phyloP scores from a whole-genome alignment of 2,888 invertebrate genomes.

The Arenicola marina region DNA sequence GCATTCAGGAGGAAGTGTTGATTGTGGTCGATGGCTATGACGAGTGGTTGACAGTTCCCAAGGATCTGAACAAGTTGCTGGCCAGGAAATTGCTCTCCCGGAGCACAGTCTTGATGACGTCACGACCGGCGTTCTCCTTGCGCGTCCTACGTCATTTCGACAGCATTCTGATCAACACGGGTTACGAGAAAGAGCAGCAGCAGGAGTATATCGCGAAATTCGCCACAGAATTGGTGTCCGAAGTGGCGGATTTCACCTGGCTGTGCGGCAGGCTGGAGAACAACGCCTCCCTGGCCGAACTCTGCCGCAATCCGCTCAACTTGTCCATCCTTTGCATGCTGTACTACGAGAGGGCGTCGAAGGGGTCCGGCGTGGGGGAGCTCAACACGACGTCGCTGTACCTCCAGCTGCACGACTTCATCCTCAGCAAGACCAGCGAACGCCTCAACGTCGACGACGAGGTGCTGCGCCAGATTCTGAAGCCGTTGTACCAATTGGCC shows the following conservation, averaged over 20 bases:
- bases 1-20: neutral
- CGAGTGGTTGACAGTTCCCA: neutral
- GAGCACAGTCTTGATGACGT: neutral
- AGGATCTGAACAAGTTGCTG: neutral
- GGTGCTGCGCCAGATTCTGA: neutral
- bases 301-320: neutral
- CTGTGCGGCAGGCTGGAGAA: neutral
- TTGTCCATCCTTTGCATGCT: neutral
- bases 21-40: neutral
- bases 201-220: slow-evolving; percentile 1
- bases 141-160: neutral
- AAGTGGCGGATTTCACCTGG: neutral
- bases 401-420: neutral
- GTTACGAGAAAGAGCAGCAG: neutral
- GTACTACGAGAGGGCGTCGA: too few species aligned
- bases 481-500: neutral
- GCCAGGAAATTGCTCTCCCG: neutral
- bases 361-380: neutral
- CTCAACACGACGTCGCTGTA: neutral
- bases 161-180: neutral
- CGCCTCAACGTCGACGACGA: neutral
- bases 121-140: neutral
- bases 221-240: neutral
- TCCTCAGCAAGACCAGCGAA: neutral
- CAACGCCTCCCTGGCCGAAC: neutral